These are phyloP conservation scores for Urophycis tenuis DNA, from an alignment of 2,797 vertebrate species.

Conservation along the genomic window DNA sequence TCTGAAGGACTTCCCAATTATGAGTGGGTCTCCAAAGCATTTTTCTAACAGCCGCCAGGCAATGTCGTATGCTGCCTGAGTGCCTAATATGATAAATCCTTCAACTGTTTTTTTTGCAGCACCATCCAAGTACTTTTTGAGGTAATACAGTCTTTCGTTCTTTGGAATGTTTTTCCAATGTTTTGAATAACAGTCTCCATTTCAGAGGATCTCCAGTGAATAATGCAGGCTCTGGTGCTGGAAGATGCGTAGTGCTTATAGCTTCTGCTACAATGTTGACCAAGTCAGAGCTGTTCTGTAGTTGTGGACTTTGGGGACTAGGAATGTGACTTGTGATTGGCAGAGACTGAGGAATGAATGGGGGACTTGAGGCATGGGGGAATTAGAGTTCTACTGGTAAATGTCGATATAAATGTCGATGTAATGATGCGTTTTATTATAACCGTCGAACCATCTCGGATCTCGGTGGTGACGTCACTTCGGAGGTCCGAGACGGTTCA, in stretches of 20 bases:
- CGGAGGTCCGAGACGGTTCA: too few species aligned
- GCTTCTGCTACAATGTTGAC: constrained; percentile 12
- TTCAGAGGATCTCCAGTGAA: constrained; percentile 16
- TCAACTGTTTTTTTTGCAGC: neutral
- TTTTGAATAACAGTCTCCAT: constrained; percentile 12
- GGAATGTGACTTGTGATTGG: neutral
- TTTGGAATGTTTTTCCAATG: constrained; percentile 23
- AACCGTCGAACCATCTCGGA: too few species aligned
- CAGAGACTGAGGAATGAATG: constrained; percentile 10
- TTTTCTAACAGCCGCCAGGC: constrained; percentile 11
- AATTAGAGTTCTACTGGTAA: too few species aligned
- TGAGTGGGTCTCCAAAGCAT: neutral
- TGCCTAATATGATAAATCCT: constrained; percentile 14
- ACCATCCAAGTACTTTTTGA: neutral
- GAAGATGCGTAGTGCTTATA: constrained; percentile 16
- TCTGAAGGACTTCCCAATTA: too few species aligned
- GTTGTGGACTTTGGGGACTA: constrained; percentile 5
- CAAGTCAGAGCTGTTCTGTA: constrained; percentile 13
- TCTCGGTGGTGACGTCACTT: too few species aligned
- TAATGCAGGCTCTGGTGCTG: constrained; percentile 8
- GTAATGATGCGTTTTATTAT: too few species aligned
- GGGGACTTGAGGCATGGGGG: neutral
- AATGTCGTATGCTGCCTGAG: constrained; percentile 7
- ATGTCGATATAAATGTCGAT: too few species aligned
- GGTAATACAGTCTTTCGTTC: constrained; percentile 25